Base-by-base conservation (phyloP, 2,888 invertebrate species). In the Drosophila rellima region DNA sequence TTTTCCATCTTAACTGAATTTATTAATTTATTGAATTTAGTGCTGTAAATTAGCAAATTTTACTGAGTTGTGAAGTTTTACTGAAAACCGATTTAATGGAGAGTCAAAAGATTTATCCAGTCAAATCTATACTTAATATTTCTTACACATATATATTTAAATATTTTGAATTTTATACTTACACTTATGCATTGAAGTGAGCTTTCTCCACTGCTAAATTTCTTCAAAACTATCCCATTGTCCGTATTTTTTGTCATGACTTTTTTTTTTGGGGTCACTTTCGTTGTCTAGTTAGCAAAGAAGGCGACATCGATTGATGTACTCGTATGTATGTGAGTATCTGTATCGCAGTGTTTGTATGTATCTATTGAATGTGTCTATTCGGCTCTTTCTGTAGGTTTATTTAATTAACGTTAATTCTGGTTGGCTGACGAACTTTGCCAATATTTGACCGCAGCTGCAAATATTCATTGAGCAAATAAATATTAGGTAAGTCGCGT, bases 401-500 rank as follows among this genome's bases (percentile, higher is more conserved):
- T 60, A 70, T 82, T 68, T 60, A 82, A 86, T 81, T 81, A 82
- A 70, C 83, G 51, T 63, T 66, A 77, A 82, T 77, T 80, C 55
- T 56, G 54, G 17, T 17, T 18, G 73, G 40, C 54, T 59, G 44
- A 59, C 60, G 60, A 73, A 60, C 64, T 62, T 62, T 55, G 56
- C 56, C 80, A 79, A 80, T 76, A 77, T 73, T 82, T 82, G 44
- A 18, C n/a, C 35, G 56, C 55, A 40, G 37, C 61, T 45, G 64
- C 54, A 52, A 61, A 52, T 48, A 63, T 62, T 78, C 79, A 66
- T 67, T 67, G 74, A 50, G 67, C 70, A 80, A 83, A 83, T 69
- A 80, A 86, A 78, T 39, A 67, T 77, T 74, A 59, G 74, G 47
- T 69, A 83, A 74, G 87, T 86, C 81, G 83, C 83, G 81, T 86